Evolutionary conservation across 2,888 invertebrate genomes (phyloP), one percentile per base, ranked within the genome.

Genomic region (Patella caerulea): DNA sequence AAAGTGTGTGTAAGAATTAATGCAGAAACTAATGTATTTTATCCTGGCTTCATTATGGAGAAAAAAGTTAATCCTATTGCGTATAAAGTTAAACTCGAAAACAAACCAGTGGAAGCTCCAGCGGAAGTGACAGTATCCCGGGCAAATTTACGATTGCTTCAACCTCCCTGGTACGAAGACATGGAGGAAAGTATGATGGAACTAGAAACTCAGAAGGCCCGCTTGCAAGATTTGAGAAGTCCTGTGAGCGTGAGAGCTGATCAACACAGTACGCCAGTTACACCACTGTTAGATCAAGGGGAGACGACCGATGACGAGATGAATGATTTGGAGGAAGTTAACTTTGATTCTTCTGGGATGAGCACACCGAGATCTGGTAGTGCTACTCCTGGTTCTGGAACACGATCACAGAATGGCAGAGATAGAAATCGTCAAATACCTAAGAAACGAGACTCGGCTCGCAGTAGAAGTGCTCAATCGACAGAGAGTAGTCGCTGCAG

Each of bases 131-230:
- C 95, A 87, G 96, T 97, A 82, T 95, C 96, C 89, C 94, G 98
- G 59, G 97, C 98, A 5, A 97, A 98, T 91, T 93, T 99, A 79
- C 94, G 99, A 45, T 94, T 99, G 52, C 93, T 98, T 84, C 94
- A 96, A 89, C 97, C 98, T 19, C 99, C 98, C 0, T 99, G 99
- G 98, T 96, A 96, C 93, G 99, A 98, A 88, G 98, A 99, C 92
- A 92, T 98, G 79, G 96, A 90, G 74, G 91, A 90, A 15, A 80
- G 76, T 9, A 72, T 80, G 19, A 78, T 79, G 2, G 84, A 85
- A 54, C 65, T 59, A 65, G 65, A 54, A 17, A 71, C 74, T 34
- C 71, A 19, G 69, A 72, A 77, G 78, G 70, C 78, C 74, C 56
- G 75, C 12, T 24, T 24, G 14, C 65, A 65, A 24, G 65, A 53